Base-by-base conservation (phyloP, 2,797 vertebrate species). In the Paratrypauchen microcephalus region DNA sequence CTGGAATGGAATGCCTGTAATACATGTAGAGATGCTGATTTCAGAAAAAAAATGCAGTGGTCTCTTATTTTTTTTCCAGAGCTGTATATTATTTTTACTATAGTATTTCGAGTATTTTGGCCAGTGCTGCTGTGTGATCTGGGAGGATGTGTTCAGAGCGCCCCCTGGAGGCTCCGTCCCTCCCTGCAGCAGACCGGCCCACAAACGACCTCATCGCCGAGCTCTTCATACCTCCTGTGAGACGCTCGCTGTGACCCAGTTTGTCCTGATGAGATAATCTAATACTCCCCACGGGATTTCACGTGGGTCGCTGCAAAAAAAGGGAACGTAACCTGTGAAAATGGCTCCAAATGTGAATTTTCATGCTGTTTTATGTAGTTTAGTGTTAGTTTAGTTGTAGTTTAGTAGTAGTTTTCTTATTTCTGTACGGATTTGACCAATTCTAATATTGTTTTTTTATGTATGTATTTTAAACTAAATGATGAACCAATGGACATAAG, bases 191-290 rank as follows among this genome's bases (percentile, higher is more conserved):
- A 78, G 18, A 4, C 4, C 8, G n/a, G 16, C 16, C 30, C 58
- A 68, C 83, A 84, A 84, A 75, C 74, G 67, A 75, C 75, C 78
- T 84, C 84, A 74, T 82, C 77, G 75, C 36, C 65, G 68, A 87
- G 79, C 72, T 80, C 68, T 70, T 81, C 47, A 6, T 71, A 73
- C 79, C 72, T 83, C 70, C 73, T 68, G 70, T 65, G 81, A 69
- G 81, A 84, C 91, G 90, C 87, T 88, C 83, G 81, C 75, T 73
- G 76, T 89, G 89, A 89, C 85, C 87, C 76, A 87, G 71, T 86
- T 59, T 87, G 80, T 85, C 69, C 77, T 48, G 72, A 15, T 26
- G 61, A 79, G 21, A 73, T n/a, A 79, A 87, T 82, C 66, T 77
- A 79, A 76, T 56, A 55, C 75, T 72, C 59, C 58, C 18, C 47